Conservation (phyloP, 2,113 vertebrate species). For the Indicator maculatus region DNA sequence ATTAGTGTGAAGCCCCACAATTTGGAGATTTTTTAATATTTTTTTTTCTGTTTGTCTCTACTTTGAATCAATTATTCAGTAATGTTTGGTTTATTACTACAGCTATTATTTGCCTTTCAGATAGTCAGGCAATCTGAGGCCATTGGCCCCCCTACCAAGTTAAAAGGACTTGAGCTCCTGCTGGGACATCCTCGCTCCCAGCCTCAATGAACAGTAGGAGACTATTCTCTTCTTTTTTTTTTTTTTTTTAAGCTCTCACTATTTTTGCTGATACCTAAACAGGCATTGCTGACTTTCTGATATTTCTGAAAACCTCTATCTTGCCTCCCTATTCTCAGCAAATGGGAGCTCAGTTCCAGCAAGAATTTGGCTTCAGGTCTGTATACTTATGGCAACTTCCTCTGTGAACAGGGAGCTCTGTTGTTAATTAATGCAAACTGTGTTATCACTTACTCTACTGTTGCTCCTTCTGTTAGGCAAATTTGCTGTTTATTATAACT, state of each 20-base stretch:
- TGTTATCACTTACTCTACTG: conserved; percentile 35
- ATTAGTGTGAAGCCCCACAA: background rate
- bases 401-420: conserved; percentile 19
- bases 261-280: conserved; percentile 15
- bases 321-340: background rate
- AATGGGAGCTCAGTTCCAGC: background rate
- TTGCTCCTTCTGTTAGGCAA: conserved; percentile 44
- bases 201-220: background rate
- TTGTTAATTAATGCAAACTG: conserved; percentile 53
- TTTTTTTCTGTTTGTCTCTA: background rate
- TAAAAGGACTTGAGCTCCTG: background rate
- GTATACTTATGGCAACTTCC: conserved; percentile 19
- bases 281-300: conserved; percentile 1
- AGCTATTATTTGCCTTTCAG: background rate
- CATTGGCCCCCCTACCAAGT: background rate
- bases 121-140: background rate
- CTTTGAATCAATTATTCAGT: background rate
- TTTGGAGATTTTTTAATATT: background rate
- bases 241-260: background rate
- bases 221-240: background rate
- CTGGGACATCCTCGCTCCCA: background rate
- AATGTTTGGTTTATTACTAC: background rate
- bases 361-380: background rate
- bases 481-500: conserved; percentile 41
- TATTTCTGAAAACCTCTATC: conserved; percentile 22